Evolutionary conservation across 1,140 invertebrate species (phyloP).

Genomic region (Dufourea novaeangliae): DNA sequence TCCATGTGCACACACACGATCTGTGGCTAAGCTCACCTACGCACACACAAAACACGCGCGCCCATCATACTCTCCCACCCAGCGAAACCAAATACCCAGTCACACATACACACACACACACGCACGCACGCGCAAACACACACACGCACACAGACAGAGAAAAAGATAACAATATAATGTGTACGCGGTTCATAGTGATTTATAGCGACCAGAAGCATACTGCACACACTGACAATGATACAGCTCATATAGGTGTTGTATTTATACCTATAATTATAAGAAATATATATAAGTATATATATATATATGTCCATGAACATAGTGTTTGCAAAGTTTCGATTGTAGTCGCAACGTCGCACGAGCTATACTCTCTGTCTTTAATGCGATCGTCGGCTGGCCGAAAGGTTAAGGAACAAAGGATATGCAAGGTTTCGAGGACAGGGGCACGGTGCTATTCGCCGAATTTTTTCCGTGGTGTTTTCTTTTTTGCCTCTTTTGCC

Average conservation of each 20-base stretch:
- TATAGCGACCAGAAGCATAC: constrained; percentile 78
- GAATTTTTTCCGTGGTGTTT: constrained; percentile 16
- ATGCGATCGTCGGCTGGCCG: constrained; percentile 57
- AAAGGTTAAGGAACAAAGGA: constrained; percentile 10
- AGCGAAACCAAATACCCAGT: not conserved
- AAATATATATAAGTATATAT: constrained; percentile 44
- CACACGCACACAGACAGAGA: constrained; percentile 7
- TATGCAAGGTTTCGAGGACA: constrained; percentile 9
- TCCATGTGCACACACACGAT: constrained; percentile 24
- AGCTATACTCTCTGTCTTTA: constrained; percentile 52
- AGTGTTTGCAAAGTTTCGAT: constrained; percentile 48
- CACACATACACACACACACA: constrained; percentile 30
- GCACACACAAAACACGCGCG: constrained; percentile 14
- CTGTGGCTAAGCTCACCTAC: not conserved
- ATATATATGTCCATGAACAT: constrained; percentile 45
- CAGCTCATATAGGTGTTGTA: constrained; percentile 69
- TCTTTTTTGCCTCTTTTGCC: constrained; percentile 26
- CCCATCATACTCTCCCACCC: no score
- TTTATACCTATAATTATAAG: constrained; percentile 59
- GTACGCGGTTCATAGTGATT: constrained; percentile 59
- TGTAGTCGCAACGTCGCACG: constrained; percentile 57
- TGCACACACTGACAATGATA: constrained; percentile 81
- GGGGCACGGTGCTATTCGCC: no score
- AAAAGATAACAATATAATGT: constrained; percentile 38
- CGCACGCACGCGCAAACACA: constrained; percentile 28